Base-by-base conservation (phyloP, 2,888 invertebrate genomes). In the Caenorhabditis wallacei region DNA sequence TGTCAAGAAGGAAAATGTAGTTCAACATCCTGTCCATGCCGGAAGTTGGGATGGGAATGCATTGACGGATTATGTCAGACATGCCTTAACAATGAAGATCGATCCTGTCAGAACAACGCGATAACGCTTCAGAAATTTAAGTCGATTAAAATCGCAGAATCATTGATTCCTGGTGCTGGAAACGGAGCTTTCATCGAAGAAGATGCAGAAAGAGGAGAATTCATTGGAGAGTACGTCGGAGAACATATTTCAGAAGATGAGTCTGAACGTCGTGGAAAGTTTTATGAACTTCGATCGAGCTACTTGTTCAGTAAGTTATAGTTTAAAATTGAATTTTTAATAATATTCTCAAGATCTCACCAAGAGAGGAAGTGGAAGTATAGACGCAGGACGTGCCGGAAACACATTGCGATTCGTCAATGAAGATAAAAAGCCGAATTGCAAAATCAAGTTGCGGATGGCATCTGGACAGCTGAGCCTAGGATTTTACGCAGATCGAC, bases 191-290 rank as follows among this genome's bases (percentile, higher is more conserved):
- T 61, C 40, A 40, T 40, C 2, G 43, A 18, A 22, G 40, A 61
- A 3, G 40, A 40, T 30, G 37, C n/a, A 10, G 22, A 18, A 22
- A 61, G 40, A 22, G 61, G 40, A 13, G 61, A 61, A 3, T 22
- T 20, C 10, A n/a, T 61, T 11, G 61, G 61, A 40, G 61, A 61
- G 22, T 61, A 61, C 22, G 20, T 43, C 16, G 61, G 61, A 61
- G 61, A 61, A 20, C 2, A 11, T 4, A 61, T 61, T 0, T 20
- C 61, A 1, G 43, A 61, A 13, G 37, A 37, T 13, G 61, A 61
- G 13, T 18, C 43, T 1, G 61, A 61, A 13, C 40, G 61, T 16
- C 61, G 61, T 20, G 61, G 61, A 40, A 13, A 10, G 8, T 22
- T 40, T 10, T 61, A 61, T 40, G 22, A 61, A 1, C 11, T 43